These are phyloP conservation scores for Scaptomyza montana DNA, from an alignment of 1,140 invertebrate species.

Conservation along the genomic window DNA sequence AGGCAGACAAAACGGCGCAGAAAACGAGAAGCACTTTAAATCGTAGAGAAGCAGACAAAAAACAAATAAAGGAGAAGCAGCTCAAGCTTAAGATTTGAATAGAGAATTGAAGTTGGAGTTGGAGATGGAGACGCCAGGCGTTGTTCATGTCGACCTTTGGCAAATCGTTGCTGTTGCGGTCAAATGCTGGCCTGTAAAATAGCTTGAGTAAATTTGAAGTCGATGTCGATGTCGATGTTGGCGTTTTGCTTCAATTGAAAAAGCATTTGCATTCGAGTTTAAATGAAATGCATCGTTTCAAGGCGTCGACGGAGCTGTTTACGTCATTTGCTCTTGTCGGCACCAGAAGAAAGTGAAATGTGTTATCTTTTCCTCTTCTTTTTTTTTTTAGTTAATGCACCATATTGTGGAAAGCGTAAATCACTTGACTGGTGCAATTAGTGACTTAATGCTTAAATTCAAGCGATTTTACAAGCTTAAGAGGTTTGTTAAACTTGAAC, in stretches of 20 bases:
- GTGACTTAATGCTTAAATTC: too few species aligned
- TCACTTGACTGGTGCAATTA: too few species aligned
- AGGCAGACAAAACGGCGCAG: slow-evolving; percentile 70
- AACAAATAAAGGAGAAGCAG: not conserved
- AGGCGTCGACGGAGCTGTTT: slow-evolving; percentile 22
- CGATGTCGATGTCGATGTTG: slow-evolving; percentile 3
- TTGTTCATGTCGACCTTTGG: slow-evolving; percentile 25
- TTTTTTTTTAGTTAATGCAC: too few species aligned
- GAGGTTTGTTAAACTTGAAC: too few species aligned
- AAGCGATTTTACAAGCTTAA: too few species aligned
- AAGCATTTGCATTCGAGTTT: slow-evolving; percentile 70
- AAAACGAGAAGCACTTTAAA: slow-evolving; percentile 1
- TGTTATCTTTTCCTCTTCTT: not conserved
- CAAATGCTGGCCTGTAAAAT: slow-evolving; percentile 47
- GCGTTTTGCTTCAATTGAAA: slow-evolving; percentile 55
- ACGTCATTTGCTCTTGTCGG: slow-evolving; percentile 28
- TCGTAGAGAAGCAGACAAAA: slow-evolving; percentile 4
- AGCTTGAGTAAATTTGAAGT: not conserved
- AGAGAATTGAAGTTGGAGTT: not conserved
- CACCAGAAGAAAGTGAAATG: slow-evolving; percentile 28
- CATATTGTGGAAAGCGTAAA: too few species aligned
- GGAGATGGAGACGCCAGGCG: slow-evolving; percentile 6
- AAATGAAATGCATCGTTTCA: slow-evolving; percentile 75
- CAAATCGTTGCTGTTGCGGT: slow-evolving; percentile 51
- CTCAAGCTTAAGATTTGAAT: not conserved